phyloP scores from a whole-genome alignment of 2,888 invertebrate genomes.

The Micropterix aruncella region DNA sequence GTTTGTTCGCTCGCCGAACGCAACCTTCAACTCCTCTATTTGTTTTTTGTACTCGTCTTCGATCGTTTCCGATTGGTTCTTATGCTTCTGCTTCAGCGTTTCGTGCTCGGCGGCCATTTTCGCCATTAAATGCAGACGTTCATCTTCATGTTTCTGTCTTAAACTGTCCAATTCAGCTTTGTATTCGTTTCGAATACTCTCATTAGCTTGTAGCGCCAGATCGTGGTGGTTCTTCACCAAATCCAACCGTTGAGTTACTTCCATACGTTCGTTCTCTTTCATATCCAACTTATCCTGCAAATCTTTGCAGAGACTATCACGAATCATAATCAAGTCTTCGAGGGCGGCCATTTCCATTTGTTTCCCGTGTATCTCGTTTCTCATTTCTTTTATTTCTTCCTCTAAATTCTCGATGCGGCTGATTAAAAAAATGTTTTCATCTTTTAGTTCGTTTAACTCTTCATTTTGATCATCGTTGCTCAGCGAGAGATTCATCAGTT shows the following conservation, averaged over 20 bases:
- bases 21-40: conserved; percentile 23
- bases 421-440: neutral
- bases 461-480: neutral
- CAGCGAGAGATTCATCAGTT: neutral
- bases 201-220: conserved; percentile 34
- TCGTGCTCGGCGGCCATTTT: conserved; percentile 28
- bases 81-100: conserved; percentile 24
- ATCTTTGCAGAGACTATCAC: conserved; percentile 32
- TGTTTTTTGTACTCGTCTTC: conserved; percentile 25
- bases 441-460: neutral
- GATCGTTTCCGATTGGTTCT: conserved; percentile 22
- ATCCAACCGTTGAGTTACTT: conserved; percentile 30
- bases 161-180: conserved; percentile 31
- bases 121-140: conserved; percentile 25
- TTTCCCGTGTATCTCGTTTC: conserved; percentile 27
- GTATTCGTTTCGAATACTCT: conserved; percentile 34
- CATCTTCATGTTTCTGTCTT: conserved; percentile 31
- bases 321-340: conserved; percentile 29
- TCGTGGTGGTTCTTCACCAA: conserved; percentile 38
- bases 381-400: conserved; percentile 24
- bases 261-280: conserved; percentile 24
- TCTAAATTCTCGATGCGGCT: conserved; percentile 15
- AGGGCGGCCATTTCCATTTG: conserved; percentile 29
- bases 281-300: conserved; percentile 29
- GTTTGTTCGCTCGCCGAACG: conserved; percentile 23